Evolutionary conservation across 1,140 invertebrate species (phyloP), one percentile per base, ranked within the genome.

Genomic region (Latrodectus geometricus): DNA sequence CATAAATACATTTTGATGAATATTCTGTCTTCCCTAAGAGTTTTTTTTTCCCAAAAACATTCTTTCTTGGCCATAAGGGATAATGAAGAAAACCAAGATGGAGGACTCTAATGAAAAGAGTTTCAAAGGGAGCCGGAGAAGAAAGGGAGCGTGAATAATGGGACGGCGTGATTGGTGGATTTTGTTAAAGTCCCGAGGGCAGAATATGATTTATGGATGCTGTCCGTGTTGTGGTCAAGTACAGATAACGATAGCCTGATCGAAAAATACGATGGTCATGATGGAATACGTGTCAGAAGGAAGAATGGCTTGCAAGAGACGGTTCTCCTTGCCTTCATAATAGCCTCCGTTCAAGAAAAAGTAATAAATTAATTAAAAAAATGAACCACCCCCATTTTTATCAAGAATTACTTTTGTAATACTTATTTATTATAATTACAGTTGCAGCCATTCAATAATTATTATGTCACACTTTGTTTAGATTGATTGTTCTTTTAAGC

Each of bases 91-190:
- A 35, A 35, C 35, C 35, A 35, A 35, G 35, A 35, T 35, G 35
- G 35, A 35, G 35, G 35, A 35, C 35, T 35, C 35, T 35, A 35
- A 35, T 35, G 35, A 35, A 35, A 35, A 35, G 35, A 35, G 35
- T 35, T 35, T 35, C 35, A 35, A 35, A 35, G 35, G 11, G 54
- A 61, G 54, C 54, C 11, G 54, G 23, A 49, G 35, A 20, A 11
- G 56, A 68, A 66, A 48, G 61, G 48, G 48, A 15, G 65, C 23
- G 56, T 79, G 77, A 79, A 14, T 14, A 68, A 79, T 79, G 77
- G 77, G 17, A 35, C 54, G 54, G 11, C 56, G 9, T 76, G 77
- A 68, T 79, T 50, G 35, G 77, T 79, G 23, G 61, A 15, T 79
- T 68, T 68, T 68, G 23, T 65, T 66, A 66, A 68, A 68, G 23